Conservation (phyloP, 2,113 vertebrate genomes). For the Psittacus erithacus region DNA sequence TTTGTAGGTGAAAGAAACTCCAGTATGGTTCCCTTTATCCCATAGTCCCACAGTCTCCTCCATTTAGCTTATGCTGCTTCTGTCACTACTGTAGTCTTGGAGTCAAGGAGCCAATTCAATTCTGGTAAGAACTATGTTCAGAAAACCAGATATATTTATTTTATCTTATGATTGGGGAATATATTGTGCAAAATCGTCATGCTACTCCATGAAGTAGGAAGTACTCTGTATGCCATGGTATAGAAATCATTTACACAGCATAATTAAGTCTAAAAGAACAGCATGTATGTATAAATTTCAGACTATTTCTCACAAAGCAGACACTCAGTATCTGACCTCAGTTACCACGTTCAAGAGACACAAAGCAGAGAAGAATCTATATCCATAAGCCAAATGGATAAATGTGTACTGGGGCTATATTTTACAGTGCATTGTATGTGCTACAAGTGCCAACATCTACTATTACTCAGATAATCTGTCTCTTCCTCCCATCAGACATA, state of each 20-base stretch:
- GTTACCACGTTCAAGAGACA: neutral
- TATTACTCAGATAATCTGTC: neutral
- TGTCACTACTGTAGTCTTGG: neutral
- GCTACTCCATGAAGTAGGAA: neutral
- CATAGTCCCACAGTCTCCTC: neutral
- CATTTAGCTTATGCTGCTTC: neutral
- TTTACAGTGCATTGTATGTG: neutral
- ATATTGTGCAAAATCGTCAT: neutral
- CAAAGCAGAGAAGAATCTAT: neutral
- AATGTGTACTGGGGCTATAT: neutral
- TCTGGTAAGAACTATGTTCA: neutral
- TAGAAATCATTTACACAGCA: neutral
- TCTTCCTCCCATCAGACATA: neutral
- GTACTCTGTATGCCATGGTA: neutral
- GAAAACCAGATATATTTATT: neutral
- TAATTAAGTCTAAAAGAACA: neutral
- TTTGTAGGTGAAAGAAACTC: neutral
- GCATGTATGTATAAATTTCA: neutral
- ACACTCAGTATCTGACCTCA: neutral
- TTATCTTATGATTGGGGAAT: neutral
- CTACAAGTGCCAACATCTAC: neutral
- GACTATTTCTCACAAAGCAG: neutral
- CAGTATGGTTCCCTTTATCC: neutral
- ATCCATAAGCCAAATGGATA: neutral
- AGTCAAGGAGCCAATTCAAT: neutral